Evolutionary conservation across 2,888 invertebrate species (phyloP), one percentile per base, ranked within the genome.

Genomic region (Coremacera marginata): DNA sequence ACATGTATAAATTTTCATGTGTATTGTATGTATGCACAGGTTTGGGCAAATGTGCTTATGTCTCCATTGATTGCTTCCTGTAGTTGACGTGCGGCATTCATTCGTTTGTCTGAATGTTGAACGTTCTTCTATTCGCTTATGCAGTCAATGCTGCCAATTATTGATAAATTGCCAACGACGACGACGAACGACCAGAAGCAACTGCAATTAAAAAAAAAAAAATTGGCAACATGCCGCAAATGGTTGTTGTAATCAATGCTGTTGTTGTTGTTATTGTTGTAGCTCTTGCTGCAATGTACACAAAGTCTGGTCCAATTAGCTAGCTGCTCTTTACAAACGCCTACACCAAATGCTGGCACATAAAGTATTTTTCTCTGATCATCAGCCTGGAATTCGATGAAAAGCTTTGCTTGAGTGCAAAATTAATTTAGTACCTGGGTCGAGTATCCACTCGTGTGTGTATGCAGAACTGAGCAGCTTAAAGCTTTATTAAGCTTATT

Each of bases 41-140:
- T 44, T 11, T 44, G 7, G 44, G 44, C 44, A 44, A 44, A n/a
- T 70, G 14, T 52, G 3, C 34, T 34, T 65, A 37, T 65, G 25
- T 34, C 34, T 67, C 22, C 67, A 67, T 70, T 31, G 70, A 70
- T 55, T 27, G 52, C 70, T 70, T 70, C 70, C 70, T 70, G 70
- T 49, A n/a, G 31, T 31, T 52, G 55, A 31, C 70, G n/a, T 16
- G 52, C 52, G 68, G 51, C 52, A 31, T 27, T 65, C 9, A 19
- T 60, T n/a, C 14, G 44, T 44, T 16, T 5, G 31, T 34, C 25
- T 14, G 31, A 14, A 22, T 7, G 9, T 67, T 22, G 5, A 8
- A 14, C 60, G 25, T 25, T 60, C 55, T 31, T 31, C 31, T 8
- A 55, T 55, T 22, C 22, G 55, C 22, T 55, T 1, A 44, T 44